Conservation (phyloP, 2,888 invertebrate genomes). For the Tipula unca region DNA sequence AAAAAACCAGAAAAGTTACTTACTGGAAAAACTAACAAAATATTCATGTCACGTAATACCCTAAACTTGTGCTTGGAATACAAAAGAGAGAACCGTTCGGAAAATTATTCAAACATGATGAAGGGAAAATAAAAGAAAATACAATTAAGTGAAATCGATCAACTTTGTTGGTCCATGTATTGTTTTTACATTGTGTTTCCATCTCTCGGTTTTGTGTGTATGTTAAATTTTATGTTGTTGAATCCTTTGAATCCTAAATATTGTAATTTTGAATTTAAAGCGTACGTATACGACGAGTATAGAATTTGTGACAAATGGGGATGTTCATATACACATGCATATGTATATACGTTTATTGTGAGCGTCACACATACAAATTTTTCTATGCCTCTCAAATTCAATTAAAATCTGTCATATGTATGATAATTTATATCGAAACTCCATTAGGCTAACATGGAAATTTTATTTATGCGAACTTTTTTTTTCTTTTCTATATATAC, state of each 20-base stretch:
- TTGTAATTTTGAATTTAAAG: background rate
- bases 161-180: background rate
- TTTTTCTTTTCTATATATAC: background rate
- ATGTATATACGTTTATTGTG: background rate
- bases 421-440: conserved; percentile 8
- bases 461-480: background rate
- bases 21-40: conserved; percentile 15
- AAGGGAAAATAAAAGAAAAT: conserved; percentile 18
- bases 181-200: background rate
- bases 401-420: conserved; percentile 14
- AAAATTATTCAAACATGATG: conserved; percentile 17
- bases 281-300: background rate
- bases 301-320: background rate
- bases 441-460: background rate
- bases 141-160: conserved; percentile 19
- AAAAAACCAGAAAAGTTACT: conserved; percentile 14
- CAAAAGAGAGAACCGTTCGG: background rate
- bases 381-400: background rate
- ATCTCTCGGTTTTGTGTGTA: background rate
- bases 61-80: conserved; percentile 16
- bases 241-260: background rate
- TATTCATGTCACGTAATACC: conserved; percentile 17
- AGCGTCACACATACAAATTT: background rate
- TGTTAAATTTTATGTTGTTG: background rate
- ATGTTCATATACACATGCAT: background rate